These are phyloP conservation scores for Corythornis madagascariensis DNA, from an alignment of 2,113 vertebrate genomes.

Conservation along the genomic window DNA sequence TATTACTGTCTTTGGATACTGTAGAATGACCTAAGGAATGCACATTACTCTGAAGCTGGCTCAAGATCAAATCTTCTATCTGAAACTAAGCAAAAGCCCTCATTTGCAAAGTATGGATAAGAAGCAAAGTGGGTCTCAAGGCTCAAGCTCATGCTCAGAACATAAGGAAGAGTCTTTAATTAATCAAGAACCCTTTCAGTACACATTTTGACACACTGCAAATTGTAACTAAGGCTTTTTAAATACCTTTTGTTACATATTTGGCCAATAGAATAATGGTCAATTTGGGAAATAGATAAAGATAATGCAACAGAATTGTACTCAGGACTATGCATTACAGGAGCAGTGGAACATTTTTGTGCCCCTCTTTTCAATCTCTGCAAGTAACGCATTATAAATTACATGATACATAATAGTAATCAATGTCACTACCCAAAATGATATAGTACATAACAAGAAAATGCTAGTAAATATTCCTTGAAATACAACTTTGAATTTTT, in stretches of 20 bases:
- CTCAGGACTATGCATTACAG: neutral
- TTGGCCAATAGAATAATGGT: neutral
- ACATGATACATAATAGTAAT: neutral
- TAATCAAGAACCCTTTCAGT: neutral
- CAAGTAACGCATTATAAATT: slow-evolving; percentile 24
- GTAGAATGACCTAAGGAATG: neutral
- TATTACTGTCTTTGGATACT: neutral
- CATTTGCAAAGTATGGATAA: neutral
- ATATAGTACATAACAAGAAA: slow-evolving; percentile 3
- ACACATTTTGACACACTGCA: neutral
- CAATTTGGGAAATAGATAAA: neutral
- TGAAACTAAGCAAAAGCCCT: neutral
- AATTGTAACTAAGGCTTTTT: neutral
- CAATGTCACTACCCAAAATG: neutral
- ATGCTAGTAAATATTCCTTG: neutral
- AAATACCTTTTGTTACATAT: neutral
- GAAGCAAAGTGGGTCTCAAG: neutral
- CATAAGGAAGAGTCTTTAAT: neutral
- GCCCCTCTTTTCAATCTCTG: neutral
- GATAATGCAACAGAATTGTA: neutral
- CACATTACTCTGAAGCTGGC: neutral
- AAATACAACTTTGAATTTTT: slow-evolving; percentile 7
- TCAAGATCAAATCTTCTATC: neutral
- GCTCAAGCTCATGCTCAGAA: neutral
- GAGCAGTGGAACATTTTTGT: neutral